Conservation (phyloP, 2,113 vertebrate genomes). For the Hystrix brachyura region DNA sequence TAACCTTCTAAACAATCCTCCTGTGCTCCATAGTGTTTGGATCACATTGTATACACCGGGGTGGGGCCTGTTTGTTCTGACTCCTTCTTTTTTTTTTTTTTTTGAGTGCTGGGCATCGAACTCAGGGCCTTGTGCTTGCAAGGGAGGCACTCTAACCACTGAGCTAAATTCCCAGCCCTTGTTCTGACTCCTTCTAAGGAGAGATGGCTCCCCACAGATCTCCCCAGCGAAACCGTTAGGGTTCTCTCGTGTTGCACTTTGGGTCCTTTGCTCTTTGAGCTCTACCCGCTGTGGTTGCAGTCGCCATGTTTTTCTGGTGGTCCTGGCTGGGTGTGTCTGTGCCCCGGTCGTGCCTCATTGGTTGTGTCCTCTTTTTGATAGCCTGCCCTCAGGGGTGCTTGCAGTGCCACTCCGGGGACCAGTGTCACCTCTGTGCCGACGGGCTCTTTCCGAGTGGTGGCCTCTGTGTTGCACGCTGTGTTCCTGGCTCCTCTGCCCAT, state of each 20-base stretch:
- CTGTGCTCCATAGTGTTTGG: background rate
- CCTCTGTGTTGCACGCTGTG: conserved; percentile 92
- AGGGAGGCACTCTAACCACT: too few species aligned
- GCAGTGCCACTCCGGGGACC: conserved; percentile 88
- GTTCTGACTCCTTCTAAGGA: background rate
- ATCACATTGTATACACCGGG: background rate
- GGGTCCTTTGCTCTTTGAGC: too few species aligned
- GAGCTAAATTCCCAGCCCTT: too few species aligned
- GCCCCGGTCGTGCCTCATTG: background rate
- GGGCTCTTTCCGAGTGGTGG: conserved; percentile 89
- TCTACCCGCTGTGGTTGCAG: too few species aligned
- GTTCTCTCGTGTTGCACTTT: background rate
- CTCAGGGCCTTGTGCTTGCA: too few species aligned
- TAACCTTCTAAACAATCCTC: background rate
- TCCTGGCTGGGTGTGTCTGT: background rate
- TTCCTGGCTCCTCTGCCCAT: conserved; percentile 90
- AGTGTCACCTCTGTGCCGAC: conserved; percentile 89
- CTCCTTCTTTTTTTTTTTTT: too few species aligned
- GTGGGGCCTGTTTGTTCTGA: accelerated
- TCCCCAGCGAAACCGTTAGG: background rate
- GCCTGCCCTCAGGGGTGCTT: conserved; percentile 93
- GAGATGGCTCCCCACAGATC: background rate
- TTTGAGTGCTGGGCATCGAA: too few species aligned
- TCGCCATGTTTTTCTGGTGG: background rate
- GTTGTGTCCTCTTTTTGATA: conserved; percentile 73